Evolutionary conservation across 2,113 vertebrate species (phyloP).

Genomic region (Hirundichthys speculiger): DNA sequence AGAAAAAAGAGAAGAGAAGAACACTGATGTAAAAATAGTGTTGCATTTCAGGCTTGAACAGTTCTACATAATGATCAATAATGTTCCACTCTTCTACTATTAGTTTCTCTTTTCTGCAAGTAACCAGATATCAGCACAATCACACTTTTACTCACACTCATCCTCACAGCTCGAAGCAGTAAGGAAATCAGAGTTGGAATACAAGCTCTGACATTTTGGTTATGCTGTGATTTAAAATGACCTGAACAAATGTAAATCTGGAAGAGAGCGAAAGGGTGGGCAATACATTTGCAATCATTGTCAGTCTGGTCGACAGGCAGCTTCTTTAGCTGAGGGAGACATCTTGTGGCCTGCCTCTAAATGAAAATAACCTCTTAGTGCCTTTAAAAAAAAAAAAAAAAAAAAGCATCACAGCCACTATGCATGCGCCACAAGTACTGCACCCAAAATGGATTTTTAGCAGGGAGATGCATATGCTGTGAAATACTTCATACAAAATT

Average conservation of each 20-base stretch:
- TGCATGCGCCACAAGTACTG: slow-evolving; percentile 45
- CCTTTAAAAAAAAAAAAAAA: slow-evolving; percentile 20
- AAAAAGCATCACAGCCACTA: slow-evolving; percentile 34
- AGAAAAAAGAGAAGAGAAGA: no score
- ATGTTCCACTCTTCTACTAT: no score
- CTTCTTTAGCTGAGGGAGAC: slow-evolving; percentile 76
- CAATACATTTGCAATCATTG: slow-evolving; percentile 23
- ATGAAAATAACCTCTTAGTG: slow-evolving; percentile 47
- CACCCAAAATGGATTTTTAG: slow-evolving; percentile 57
- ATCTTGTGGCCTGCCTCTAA: slow-evolving; percentile 77
- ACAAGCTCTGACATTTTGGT: neutral
- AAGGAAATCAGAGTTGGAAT: slow-evolving; percentile 4
- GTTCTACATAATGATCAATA: no score
- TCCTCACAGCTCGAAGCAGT: slow-evolving; percentile 5
- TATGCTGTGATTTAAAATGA: slow-evolving; percentile 14
- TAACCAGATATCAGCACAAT: no score
- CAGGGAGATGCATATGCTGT: slow-evolving; percentile 36
- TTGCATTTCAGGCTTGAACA: no score
- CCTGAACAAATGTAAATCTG: slow-evolving; percentile 10
- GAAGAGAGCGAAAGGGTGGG: neutral
- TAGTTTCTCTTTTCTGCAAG: no score
- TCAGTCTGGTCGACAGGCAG: slow-evolving; percentile 32
- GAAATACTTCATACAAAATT: slow-evolving; percentile 59
- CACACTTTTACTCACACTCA: neutral
- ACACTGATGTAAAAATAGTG: no score